Percentiles rank a stretch among this genome's conserved stretches.
phyloP scores from a whole-genome alignment of 2,797 vertebrate species.

The Nannoperca obscura region DNA sequence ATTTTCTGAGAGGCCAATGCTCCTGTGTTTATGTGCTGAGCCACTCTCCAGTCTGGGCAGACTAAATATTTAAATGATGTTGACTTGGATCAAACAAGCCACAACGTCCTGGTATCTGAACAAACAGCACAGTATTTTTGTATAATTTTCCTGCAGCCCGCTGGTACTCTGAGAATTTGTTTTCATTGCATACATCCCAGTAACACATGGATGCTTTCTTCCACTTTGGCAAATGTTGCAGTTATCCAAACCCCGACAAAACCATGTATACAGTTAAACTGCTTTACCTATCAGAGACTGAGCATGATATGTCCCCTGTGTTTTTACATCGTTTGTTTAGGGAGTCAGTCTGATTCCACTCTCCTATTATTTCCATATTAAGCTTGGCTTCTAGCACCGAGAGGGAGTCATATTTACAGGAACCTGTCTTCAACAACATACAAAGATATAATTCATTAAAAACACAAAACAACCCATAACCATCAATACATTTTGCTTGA shows the following conservation, averaged over 20 bases:
- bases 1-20: conserved; percentile 11
- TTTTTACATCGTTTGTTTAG: conserved; percentile 41
- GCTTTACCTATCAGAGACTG: conserved; percentile 25
- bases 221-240: conserved; percentile 48
- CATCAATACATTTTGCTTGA: background rate
- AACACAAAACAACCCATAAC: background rate
- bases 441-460: background rate
- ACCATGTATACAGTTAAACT: conserved; percentile 10
- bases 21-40: background rate
- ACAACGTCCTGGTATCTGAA: conserved; percentile 7
- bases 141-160: conserved; percentile 23
- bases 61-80: conserved; percentile 16
- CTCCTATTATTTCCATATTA: conserved; percentile 32
- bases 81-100: background rate
- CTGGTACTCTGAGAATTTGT: conserved; percentile 19
- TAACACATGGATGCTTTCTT: conserved; percentile 30
- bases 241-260: conserved; percentile 33
- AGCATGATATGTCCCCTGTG: conserved; percentile 23
- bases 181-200: conserved; percentile 13
- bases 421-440: too few relatives aligned
- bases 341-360: conserved; percentile 29
- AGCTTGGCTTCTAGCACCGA: conserved; percentile 24
- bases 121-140: conserved; percentile 2
- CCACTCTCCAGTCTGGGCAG: background rate
- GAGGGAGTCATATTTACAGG: conserved; percentile 5